Evolutionary conservation across 2,113 vertebrate species (phyloP).

Genomic region (Cyanoderma ruficeps): DNA sequence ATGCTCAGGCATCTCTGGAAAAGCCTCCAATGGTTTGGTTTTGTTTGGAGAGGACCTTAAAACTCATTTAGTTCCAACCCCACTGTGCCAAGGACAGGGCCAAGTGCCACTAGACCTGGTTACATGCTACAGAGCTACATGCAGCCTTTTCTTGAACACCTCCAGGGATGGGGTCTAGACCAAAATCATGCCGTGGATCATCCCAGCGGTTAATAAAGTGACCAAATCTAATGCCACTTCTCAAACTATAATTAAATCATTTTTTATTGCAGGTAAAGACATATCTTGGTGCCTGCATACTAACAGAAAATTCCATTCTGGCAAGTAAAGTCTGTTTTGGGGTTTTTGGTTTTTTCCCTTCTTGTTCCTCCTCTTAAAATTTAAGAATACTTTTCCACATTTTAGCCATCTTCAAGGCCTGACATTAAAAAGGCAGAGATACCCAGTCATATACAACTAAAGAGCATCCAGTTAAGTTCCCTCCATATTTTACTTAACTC

Average conservation of each 20-base stretch:
- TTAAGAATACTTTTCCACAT: background rate
- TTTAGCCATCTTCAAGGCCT: background rate
- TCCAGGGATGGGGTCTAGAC: background rate
- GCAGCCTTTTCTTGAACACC: background rate
- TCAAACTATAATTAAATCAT: background rate
- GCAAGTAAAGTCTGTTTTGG: background rate
- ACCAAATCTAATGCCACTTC: background rate
- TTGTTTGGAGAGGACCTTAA: background rate
- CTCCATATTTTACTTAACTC: background rate
- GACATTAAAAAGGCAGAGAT: background rate
- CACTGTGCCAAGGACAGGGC: background rate
- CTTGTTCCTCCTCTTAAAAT: background rate
- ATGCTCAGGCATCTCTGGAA: background rate
- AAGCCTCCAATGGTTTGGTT: background rate
- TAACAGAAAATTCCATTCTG: background rate
- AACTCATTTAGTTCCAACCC: background rate
- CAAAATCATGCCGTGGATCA: background rate
- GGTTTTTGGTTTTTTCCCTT: background rate
- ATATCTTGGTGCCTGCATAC: background rate
- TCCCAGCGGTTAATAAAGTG: background rate
- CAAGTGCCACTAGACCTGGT: background rate
- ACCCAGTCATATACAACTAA: background rate
- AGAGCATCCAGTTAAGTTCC: background rate
- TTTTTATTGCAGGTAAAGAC: background rate
- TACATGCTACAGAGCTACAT: background rate